Evolutionary conservation across 2,888 invertebrate genomes (phyloP).

Genomic region (Nymphalis c-album): DNA sequence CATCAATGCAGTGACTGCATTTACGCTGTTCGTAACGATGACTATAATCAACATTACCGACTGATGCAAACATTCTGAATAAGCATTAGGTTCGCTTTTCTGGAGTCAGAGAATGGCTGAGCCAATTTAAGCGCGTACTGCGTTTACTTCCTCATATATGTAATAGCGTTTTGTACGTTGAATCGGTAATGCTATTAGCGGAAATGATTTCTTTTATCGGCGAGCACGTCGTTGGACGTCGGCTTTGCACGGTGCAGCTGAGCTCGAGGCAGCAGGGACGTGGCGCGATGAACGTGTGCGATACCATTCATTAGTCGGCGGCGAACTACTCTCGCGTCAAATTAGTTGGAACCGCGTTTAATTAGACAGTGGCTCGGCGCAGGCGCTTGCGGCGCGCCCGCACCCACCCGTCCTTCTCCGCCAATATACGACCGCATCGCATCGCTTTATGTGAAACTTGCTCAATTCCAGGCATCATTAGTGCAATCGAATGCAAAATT

Average conservation of each 20-base stretch:
- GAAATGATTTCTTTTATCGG: conserved; percentile 62
- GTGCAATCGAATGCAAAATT: conserved; percentile 37
- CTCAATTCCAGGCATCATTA: conserved; percentile 40
- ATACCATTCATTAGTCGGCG: conserved; percentile 78
- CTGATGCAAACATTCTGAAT: conserved; percentile 65
- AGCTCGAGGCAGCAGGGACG: conserved; percentile 55
- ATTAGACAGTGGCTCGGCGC: conserved; percentile 63
- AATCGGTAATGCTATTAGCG: conserved; percentile 42
- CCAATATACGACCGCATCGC: conserved; percentile 32
- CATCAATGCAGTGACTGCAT: conserved; percentile 55
- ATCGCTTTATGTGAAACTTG: conserved; percentile 32
- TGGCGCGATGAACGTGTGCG: conserved; percentile 78
- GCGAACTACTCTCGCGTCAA: conserved; percentile 72
- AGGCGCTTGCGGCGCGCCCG: conserved; percentile 34
- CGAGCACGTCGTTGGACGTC: conserved; percentile 57
- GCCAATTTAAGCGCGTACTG: conserved; percentile 45
- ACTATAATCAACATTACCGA: conserved; percentile 68
- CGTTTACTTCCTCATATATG: conserved; percentile 41
- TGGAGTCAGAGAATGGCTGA: conserved; percentile 51
- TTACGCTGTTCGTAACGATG: conserved; percentile 56
- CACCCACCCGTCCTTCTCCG: conserved; percentile 43
- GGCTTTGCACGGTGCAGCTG: conserved; percentile 53
- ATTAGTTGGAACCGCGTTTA: conserved; percentile 74
- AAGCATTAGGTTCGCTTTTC: conserved; percentile 63
- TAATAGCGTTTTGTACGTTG: conserved; percentile 34